Conservation (phyloP, 2,888 invertebrate genomes). For the Zelleria hepariella region DNA sequence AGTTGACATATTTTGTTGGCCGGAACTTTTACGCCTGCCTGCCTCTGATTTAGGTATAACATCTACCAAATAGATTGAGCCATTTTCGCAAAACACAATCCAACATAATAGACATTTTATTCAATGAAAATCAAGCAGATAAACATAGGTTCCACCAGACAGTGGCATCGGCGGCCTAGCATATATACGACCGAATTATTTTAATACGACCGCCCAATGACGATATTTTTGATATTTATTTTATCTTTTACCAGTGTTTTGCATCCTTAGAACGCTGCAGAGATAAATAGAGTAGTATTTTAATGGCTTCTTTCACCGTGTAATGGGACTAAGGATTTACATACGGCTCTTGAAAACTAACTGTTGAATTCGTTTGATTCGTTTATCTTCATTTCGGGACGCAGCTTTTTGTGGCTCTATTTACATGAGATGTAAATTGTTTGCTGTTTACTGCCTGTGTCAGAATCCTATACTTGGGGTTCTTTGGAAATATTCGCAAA, state of each 20-base stretch:
- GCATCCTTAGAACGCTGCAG: background rate
- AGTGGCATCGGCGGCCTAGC: constrained; percentile 15
- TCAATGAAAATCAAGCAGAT: background rate
- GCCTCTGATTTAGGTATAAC: no score
- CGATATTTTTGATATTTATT: background rate
- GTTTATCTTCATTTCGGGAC: no score
- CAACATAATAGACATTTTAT: background rate
- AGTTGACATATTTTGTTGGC: no score
- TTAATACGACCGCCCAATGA: constrained; percentile 22
- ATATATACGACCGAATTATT: constrained; percentile 52
- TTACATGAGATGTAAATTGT: no score
- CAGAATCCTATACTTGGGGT: no score
- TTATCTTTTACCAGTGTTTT: background rate
- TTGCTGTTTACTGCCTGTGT: no score
- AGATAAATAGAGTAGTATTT: background rate
- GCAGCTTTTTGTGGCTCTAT: no score
- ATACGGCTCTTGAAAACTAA: background rate
- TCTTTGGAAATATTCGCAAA: no score
- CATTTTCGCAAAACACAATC: background rate
- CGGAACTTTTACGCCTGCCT: no score
- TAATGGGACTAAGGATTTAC: background rate
- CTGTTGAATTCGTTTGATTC: no score
- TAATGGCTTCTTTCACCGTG: background rate
- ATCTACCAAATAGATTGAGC: no score
- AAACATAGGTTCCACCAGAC: background rate